Evolutionary conservation across 2,797 vertebrate genomes (phyloP), one percentile per base, ranked within the genome.

Genomic region (Acanthornis magna): DNA sequence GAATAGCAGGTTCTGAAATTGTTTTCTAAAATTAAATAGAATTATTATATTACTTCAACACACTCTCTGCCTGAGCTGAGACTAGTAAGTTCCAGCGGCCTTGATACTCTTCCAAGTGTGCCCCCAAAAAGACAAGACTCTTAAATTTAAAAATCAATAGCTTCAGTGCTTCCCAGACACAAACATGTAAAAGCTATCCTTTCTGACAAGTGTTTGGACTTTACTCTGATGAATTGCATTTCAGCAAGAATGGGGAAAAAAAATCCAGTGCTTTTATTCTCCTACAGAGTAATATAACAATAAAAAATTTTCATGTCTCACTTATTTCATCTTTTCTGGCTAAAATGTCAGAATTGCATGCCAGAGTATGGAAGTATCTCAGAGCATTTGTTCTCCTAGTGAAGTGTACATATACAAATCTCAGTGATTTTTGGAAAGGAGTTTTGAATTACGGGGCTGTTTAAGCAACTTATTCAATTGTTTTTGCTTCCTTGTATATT

Each of bases 71-170:
- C 80, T 85, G 95, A 96, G 71, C 61, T 91, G 62, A 62, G 50
- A 73, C 30, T 42, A 27, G 11, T 63, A 85, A 93, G 2, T 91
- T 97, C 78, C 54, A 91, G 68, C 36, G 79, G 73, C 84, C 48
- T 93, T 58, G 15, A 47, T 61, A 40, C 5, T 16, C 57, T 93
- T 76, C 71, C 53, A 50, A 82, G 34, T 36, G 47, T 82, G 25
- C 3, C 53, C 40, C 42, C 53, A 4, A 88, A 93, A 89, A 62
- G 38, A 79, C 60, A 95, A 91, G 78, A 48, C 43, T 66, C 29
- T 92, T 84, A 94, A 96, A 96, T 90, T 88, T 96, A 92, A 96
- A 96, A 96, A 96, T 95, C 82, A 95, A 84, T 94, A 66, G 32
- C 51, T 85, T 70, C 70, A 95, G 27, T 92, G 7, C n/a, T 96